phyloP scores from a whole-genome alignment of 2,797 vertebrate genomes.

The Hipposideros larvatus region DNA sequence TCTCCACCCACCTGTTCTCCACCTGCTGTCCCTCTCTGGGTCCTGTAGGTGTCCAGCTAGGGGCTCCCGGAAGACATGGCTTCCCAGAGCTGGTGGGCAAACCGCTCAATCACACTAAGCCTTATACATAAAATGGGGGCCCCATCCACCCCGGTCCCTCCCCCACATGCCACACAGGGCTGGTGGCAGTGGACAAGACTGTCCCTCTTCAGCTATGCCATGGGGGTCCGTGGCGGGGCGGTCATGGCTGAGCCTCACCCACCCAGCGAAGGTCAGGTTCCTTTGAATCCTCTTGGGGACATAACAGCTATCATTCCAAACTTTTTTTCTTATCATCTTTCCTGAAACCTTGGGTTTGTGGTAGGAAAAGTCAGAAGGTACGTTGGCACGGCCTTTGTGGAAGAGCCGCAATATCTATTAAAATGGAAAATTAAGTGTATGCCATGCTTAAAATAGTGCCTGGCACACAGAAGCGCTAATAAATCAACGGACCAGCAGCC shows the following conservation, averaged over 20 bases:
- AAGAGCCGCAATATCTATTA: neutral
- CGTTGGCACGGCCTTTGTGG: neutral
- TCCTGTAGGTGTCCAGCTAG: neutral
- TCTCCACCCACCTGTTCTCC: neutral
- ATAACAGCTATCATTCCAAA: neutral
- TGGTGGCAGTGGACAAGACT: neutral
- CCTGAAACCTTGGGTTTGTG: neutral
- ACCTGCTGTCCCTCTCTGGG: neutral
- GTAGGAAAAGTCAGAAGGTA: neutral
- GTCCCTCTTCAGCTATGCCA: neutral
- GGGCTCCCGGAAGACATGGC: neutral
- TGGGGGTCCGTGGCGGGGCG: accelerated
- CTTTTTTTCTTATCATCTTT: neutral
- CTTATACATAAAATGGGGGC: neutral
- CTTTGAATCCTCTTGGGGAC: neutral
- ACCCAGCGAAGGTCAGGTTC: neutral
- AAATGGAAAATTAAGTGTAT: neutral
- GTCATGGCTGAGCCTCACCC: neutral
- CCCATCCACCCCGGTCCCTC: neutral
- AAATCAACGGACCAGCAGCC: neutral
- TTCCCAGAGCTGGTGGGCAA: neutral
- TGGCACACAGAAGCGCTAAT: neutral
- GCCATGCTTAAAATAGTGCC: neutral
- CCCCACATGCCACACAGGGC: neutral
- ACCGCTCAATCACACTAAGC: neutral